phyloP scores from a whole-genome alignment of 1,140 invertebrate genomes.

The Epicauta chinensis region DNA sequence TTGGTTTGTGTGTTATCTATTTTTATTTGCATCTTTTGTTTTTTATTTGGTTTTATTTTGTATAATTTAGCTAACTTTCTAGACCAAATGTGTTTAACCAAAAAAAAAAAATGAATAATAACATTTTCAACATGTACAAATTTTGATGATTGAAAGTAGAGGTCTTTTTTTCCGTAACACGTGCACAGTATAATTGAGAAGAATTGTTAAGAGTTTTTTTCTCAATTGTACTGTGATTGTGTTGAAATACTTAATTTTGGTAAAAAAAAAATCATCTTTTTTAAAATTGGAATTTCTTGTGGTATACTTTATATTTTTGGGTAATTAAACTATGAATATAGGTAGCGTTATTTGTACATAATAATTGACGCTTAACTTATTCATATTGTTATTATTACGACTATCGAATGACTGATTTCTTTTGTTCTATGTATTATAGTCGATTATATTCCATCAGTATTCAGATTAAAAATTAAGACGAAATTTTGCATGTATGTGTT shows the following conservation, averaged over 20 bases:
- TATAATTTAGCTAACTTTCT: conserved; percentile 11
- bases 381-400: too few species aligned
- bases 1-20: too few species aligned
- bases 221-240: not conserved
- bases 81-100: conserved; percentile 11
- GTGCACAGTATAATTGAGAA: not conserved
- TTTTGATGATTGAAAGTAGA: too few species aligned
- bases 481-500: conserved; percentile 10
- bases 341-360: too few species aligned
- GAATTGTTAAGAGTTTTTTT: not conserved
- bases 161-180: conserved; percentile 3
- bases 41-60: conserved; percentile 21
- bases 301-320: too few species aligned
- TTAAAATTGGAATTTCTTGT: too few species aligned
- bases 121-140: too few species aligned
- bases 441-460: not conserved
- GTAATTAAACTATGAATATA: too few species aligned
- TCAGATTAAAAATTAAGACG: not conserved
- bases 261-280: too few species aligned
- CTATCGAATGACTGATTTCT: too few species aligned
- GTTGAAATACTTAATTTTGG: too few species aligned
- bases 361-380: too few species aligned
- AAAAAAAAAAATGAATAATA: not conserved
- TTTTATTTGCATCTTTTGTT: conserved; percentile 18
- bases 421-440: not conserved